Percentiles rank a stretch among this genome's conserved stretches.
Conservation (phyloP, 1,140 invertebrate genomes). For the Euborellia annulipes region DNA sequence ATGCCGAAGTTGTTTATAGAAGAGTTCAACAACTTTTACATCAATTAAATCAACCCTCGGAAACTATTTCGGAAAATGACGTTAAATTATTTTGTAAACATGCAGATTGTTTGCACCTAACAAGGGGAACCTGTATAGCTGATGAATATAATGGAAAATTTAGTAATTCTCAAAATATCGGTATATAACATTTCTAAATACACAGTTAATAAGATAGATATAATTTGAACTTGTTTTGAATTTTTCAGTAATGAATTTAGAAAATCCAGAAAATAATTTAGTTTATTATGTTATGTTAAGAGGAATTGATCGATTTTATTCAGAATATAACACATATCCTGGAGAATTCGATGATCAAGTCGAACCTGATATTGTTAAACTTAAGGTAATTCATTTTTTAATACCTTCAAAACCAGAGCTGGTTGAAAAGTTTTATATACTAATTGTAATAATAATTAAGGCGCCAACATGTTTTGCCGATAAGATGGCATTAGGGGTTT, state of each 20-base stretch:
- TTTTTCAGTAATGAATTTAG: slow-evolving; percentile 41
- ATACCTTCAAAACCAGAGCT: neutral
- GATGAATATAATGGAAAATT: slow-evolving; percentile 30
- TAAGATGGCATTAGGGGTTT: too few species aligned
- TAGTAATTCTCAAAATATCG: slow-evolving; percentile 27
- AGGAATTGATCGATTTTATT: slow-evolving; percentile 77
- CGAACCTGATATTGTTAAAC: slow-evolving; percentile 72
- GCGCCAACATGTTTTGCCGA: too few species aligned
- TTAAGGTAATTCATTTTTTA: slow-evolving; percentile 43
- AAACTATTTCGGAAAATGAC: slow-evolving; percentile 57
- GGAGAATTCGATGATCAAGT: slow-evolving; percentile 76
- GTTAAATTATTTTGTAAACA: slow-evolving; percentile 76
- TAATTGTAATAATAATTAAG: too few species aligned
- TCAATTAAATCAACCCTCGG: slow-evolving; percentile 52
- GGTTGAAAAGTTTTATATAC: slow-evolving; percentile 6
- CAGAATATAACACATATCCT: slow-evolving; percentile 78
- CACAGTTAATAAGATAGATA: too few species aligned
- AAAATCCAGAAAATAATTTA: slow-evolving; percentile 69
- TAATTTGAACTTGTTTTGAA: too few species aligned
- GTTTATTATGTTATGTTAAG: slow-evolving; percentile 83
- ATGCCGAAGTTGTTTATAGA: slow-evolving; percentile 65
- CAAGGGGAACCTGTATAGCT: slow-evolving; percentile 53
- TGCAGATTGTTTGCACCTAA: slow-evolving; percentile 56
- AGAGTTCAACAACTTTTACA: slow-evolving; percentile 64
- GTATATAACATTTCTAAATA: too few species aligned